A percentile compares a stretch with the other conserved stretches of the same genome.
These are phyloP conservation scores for Latheticus oryzae DNA, from an alignment of 2,888 invertebrate genomes.

Conservation along the genomic window DNA sequence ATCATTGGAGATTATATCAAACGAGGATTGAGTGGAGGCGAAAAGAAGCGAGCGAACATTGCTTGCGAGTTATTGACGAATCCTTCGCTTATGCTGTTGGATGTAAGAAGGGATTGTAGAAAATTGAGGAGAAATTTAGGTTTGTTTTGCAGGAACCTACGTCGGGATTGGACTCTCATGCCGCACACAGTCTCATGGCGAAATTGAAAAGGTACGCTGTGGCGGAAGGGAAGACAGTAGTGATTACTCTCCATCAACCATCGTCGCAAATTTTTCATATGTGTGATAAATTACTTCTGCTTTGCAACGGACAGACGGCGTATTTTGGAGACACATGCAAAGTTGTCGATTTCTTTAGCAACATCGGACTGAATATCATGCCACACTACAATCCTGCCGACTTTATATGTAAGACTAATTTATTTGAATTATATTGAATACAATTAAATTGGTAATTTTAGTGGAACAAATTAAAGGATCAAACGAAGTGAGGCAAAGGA, in stretches of 20 bases:
- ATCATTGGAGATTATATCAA: constrained; percentile 81
- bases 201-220: constrained; percentile 80
- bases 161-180: constrained; percentile 84
- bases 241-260: constrained; percentile 85
- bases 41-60: constrained; percentile 85
- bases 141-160: constrained; percentile 76
- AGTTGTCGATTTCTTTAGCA: constrained; percentile 79
- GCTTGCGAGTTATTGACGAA: constrained; percentile 85
- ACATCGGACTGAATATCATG: constrained; percentile 77
- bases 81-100: constrained; percentile 81
- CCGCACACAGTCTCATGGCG: constrained; percentile 79
- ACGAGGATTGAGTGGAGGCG: constrained; percentile 83
- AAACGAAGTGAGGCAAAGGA: constrained; percentile 74
- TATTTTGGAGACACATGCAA: constrained; percentile 80
- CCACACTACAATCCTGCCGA: constrained; percentile 89
- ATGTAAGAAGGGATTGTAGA: too few species aligned
- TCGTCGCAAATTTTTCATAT: constrained; percentile 87
- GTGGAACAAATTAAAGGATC: constrained; percentile 83
- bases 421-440: constrained; percentile 64
- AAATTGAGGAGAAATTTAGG: not conserved
- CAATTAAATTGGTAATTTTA: too few species aligned
- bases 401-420: constrained; percentile 80
- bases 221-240: constrained; percentile 81
- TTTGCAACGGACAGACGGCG: constrained; percentile 79
- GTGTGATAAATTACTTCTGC: constrained; percentile 79